Base-by-base conservation (phyloP, 2,888 invertebrate species). In the Xanthorhoe spadicearia region DNA sequence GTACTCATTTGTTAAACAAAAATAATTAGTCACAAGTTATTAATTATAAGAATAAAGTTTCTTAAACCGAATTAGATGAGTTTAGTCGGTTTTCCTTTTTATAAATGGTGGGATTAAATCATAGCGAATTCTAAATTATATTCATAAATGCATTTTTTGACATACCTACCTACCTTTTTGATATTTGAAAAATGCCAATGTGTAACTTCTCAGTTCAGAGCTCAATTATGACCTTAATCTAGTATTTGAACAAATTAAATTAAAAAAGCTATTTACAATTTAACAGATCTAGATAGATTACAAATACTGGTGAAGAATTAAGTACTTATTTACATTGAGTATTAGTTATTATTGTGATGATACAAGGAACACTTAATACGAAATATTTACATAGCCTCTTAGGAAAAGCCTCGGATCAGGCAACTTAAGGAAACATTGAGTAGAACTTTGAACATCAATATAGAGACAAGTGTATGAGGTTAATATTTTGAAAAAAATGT, bases 251-350 rank as follows among this genome's bases (percentile, higher is more conserved):
- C 13, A 15, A 1, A 17, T 17, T 48, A 32, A 32, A 32, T 7
- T 15, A 48, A 43, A 17, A 19, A 35, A 38, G 19, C 51, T 82
- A 81, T 82, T 64, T 81, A 83, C 81, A 83, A 18, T 64, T 48
- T 38, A 38, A 57, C 53, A 68, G 54, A 62, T 54, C 56, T 61
- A 75, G 69, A 78, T n/a, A 76, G 43, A 69, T 70, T 78, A 77
- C 70, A 74, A 86, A 85, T 86, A 86, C 85, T 86, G 86, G 79
- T 80, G 76, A 66, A 66, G 51, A 66, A 38, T 64, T 68, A 70
- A 65, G 46, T 66, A 70, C 50, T 32, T 81, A 80, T 77, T 73
- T 79, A 78, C 76, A 77, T 64, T 72, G 77, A 80, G 76, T 78
- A 79, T 81, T 78, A 60, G 53, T 56, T 48, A 63, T 23, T 56